Base-by-base conservation (phyloP, 2,113 vertebrate species). In the Pedetes capensis region DNA sequence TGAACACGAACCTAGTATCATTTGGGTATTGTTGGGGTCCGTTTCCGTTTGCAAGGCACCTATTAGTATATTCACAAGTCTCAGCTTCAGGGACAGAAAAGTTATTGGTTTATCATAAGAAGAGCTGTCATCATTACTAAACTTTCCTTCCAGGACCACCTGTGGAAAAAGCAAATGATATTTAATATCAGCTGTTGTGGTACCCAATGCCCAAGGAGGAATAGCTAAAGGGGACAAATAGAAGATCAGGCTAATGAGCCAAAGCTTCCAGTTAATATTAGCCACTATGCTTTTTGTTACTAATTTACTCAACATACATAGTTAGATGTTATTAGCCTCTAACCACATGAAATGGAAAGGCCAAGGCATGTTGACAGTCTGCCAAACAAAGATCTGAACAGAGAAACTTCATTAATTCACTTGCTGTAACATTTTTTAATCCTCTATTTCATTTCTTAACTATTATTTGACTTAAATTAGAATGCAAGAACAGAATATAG, bases 21-120 rank as follows among this genome's bases (percentile, higher is more conserved):
- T 99, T 89, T 99, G 99, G 42, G 99, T 99, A 98, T 99, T 99
- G 97, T 99, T 99, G 87, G 99, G 98, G 97, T 99, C 99, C 0
- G 99, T 99, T 98, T 99, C 99, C 0, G 99, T 99, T 96, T 99
- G 99, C 97, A 99, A 98, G 75, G 99, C 99, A 98, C 99, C 99
- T 96, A 99, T 99, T 66, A 99, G 98, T 96, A 99, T 98, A 96
- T 99, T 99, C 97, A 99, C 99, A 78, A 99, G 99, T 72, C 99
- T 99, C 68, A 99, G 97, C 96, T 99, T 99, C 98, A 99, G 97
- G 66, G 99, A 99, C 63, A 99, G 98, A 97, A 99, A 99, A 78
- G 99, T 99, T 96, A 99, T 98, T 27, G 99, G 99, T 95, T 99
- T 99, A 97, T 99, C 99, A 61, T 99, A 99, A 3, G 98, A 98